Conservation (phyloP, 30 jellyfish, hydroid and myxozoan genomes). For the Aurelia aurita region DNA sequence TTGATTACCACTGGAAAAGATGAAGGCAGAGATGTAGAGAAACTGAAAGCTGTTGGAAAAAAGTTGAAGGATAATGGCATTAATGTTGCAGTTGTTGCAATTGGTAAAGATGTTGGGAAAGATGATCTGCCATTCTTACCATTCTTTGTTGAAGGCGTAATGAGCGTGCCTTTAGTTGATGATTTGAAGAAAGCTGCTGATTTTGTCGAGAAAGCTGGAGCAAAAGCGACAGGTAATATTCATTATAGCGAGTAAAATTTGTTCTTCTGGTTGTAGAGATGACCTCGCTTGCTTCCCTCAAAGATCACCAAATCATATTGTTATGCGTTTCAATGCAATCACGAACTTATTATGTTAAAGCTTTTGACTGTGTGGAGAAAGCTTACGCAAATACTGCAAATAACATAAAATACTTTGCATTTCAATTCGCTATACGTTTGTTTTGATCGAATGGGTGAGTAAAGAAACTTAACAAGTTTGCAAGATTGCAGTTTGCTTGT, state of each 20-base stretch:
- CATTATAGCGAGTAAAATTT: background rate
- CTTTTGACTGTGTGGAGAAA: too few species aligned
- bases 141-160: background rate
- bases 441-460: too few species aligned
- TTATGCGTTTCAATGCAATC: too few species aligned
- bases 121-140: background rate
- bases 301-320: too few species aligned
- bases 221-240: constrained; percentile 49
- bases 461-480: too few species aligned
- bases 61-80: constrained; percentile 53
- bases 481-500: too few species aligned
- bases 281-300: too few species aligned
- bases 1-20: constrained; percentile 56
- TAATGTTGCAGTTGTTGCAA: constrained; percentile 57
- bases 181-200: constrained; percentile 29
- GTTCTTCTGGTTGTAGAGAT: too few species aligned
- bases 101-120: constrained; percentile 15
- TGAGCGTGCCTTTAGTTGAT: constrained; percentile 1
- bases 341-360: too few species aligned
- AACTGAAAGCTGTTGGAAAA: constrained; percentile 19
- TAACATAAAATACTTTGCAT: too few species aligned
- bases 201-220: constrained; percentile 49
- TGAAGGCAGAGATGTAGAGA: background rate
- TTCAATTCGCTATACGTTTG: too few species aligned
- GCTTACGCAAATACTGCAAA: too few species aligned